Evolutionary conservation across 2,888 invertebrate genomes (phyloP).

Genomic region (Archips crataeganus): DNA sequence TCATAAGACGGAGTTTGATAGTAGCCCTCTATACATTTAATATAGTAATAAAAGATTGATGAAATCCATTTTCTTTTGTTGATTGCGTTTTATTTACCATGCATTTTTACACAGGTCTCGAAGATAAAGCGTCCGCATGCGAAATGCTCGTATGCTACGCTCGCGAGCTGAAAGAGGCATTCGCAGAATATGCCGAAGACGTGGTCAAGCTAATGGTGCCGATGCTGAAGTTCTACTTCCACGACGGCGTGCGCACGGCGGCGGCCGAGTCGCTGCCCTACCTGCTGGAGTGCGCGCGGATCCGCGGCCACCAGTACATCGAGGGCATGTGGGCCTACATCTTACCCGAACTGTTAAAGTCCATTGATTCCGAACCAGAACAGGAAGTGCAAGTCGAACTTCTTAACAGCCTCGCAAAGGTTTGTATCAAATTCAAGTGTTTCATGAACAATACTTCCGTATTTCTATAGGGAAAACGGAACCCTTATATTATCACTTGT

Average conservation of each 20-base stretch:
- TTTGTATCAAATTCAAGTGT: conserved; percentile 51
- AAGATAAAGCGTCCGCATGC: conserved; percentile 98
- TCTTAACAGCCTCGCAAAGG: conserved; percentile 92
- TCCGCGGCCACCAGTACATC: conserved; percentile 89
- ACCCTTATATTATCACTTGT: no score
- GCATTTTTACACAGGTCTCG: conserved; percentile 87
- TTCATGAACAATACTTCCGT: no score
- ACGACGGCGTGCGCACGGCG: conserved; percentile 96
- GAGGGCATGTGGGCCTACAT: conserved; percentile 95
- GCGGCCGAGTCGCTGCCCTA: conserved; percentile 96
- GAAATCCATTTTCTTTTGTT: no score
- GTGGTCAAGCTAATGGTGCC: conserved; percentile 94
- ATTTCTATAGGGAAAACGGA: no score
- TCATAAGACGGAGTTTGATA: conserved; percentile 80
- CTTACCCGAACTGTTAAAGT: conserved; percentile 94
- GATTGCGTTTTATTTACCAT: background rate
- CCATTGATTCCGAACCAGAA: conserved; percentile 96
- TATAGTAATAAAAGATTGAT: background rate
- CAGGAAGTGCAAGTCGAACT: conserved; percentile 94
- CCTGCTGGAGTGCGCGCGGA: conserved; percentile 94
- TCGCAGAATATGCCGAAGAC: conserved; percentile 86
- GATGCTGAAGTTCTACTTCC: conserved; percentile 96
- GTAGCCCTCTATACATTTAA: conserved; percentile 75
- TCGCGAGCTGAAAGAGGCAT: conserved; percentile 94
- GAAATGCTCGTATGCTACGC: conserved; percentile 99